Evolutionary conservation across 2,113 vertebrate genomes (phyloP).

Genomic region (Hystrix brachyura): DNA sequence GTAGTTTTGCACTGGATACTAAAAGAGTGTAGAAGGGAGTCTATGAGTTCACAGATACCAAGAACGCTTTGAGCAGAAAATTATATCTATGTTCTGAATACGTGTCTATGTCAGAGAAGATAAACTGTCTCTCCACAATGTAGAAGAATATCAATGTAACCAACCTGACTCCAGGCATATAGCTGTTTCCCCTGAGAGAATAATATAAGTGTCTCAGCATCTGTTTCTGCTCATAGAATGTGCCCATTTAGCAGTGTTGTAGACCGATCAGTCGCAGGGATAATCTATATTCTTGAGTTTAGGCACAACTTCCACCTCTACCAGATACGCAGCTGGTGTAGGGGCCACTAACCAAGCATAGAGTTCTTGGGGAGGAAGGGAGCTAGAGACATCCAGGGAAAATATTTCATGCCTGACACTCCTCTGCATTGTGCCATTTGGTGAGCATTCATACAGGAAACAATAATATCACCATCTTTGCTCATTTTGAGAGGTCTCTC

Average conservation of each 20-base stretch:
- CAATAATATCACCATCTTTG: not conserved
- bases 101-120: not conserved
- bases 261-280: not conserved
- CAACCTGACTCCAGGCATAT: constrained; percentile 38
- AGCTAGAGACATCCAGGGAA: not conserved
- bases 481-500: not conserved
- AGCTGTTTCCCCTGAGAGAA: not conserved
- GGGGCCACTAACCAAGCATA: not conserved
- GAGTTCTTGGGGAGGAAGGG: not conserved
- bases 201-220: not conserved
- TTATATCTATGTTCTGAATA: not conserved
- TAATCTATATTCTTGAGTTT: constrained; percentile 12
- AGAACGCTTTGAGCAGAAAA: constrained; percentile 15
- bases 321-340: not conserved
- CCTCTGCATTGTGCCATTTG: not conserved
- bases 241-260: not conserved
- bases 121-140: constrained; percentile 7
- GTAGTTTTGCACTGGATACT: not conserved
- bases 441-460: not conserved
- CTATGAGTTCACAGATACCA: not conserved
- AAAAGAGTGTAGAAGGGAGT: not conserved
- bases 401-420: not conserved
- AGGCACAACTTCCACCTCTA: not conserved
- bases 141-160: constrained; percentile 40
- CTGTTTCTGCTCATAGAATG: not conserved